Percentiles rank a stretch among this genome's conserved stretches.
Conservation (phyloP, 2,888 invertebrate species). For the Drosophila peninsularis region DNA sequence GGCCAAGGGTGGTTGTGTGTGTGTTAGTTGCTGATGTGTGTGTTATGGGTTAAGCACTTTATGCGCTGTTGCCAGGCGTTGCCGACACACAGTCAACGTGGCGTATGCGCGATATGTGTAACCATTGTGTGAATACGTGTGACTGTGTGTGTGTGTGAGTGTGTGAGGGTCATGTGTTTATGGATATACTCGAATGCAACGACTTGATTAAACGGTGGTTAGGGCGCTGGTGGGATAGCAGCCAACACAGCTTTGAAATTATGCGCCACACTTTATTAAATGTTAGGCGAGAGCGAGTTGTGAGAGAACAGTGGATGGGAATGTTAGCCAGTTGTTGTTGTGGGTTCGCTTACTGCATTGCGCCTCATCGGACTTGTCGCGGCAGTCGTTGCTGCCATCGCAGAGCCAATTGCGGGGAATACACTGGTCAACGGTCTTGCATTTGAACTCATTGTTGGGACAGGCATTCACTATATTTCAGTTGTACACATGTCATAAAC, state of each 20-base stretch:
- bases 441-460: conserved; percentile 87
- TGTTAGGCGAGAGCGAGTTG: conserved; percentile 35
- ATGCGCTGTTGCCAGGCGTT: conserved; percentile 57
- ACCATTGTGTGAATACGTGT: background rate
- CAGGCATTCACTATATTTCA: conserved; percentile 76
- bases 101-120: conserved; percentile 58
- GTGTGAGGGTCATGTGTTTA: conserved; percentile 36
- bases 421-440: conserved; percentile 89
- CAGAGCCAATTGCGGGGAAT: conserved; percentile 90
- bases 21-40: conserved; percentile 16
- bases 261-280: conserved; percentile 70
- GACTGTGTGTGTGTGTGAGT: conserved; percentile 4
- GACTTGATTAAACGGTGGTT: conserved; percentile 67
- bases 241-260: conserved; percentile 60
- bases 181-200: conserved; percentile 50
- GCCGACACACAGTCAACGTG: conserved; percentile 42
- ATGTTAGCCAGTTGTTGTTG: background rate
- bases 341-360: conserved; percentile 87
- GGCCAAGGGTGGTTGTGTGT: conserved; percentile 37
- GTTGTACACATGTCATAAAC: conserved; percentile 12
- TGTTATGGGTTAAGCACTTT: conserved; percentile 64
- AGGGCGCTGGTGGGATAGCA: conserved; percentile 6
- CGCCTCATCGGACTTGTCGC: conserved; percentile 89
- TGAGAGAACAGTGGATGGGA: conserved; percentile 26
- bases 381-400: conserved; percentile 89